phyloP scores from a whole-genome alignment of 1,140 invertebrate species.

The Papilio machaon region DNA sequence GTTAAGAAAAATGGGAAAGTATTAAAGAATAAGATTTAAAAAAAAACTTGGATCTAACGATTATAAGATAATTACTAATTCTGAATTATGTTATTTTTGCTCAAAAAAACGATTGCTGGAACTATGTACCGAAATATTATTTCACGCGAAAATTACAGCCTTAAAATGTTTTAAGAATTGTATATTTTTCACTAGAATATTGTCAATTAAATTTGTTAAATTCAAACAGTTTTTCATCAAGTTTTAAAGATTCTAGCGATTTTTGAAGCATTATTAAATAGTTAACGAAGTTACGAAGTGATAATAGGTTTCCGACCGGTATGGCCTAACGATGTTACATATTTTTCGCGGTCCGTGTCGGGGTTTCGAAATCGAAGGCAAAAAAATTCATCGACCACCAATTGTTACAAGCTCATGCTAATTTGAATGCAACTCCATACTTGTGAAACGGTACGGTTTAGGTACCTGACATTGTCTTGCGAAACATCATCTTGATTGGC shows the following conservation, averaged over 20 bases:
- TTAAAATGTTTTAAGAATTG: too few species aligned
- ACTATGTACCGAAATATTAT: too few species aligned
- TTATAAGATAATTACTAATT: too few species aligned
- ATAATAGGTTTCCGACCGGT: constrained; percentile 59
- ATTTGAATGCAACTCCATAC: constrained; percentile 59
- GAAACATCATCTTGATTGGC: constrained; percentile 39
- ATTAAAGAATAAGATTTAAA: neutral
- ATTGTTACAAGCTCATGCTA: constrained; percentile 72
- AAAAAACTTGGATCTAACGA: neutral
- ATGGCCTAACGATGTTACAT: constrained; percentile 72
- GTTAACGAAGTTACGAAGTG: constrained; percentile 43
- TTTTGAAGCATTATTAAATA: neutral
- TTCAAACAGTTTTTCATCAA: too few species aligned
- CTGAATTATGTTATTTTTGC: too few species aligned
- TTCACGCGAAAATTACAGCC: too few species aligned
- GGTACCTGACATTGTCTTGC: constrained; percentile 38
- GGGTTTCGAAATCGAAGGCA: constrained; percentile 63
- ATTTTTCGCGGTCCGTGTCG: constrained; percentile 72
- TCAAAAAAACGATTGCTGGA: too few species aligned
- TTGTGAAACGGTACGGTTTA: constrained; percentile 42
- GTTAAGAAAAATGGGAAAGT: neutral
- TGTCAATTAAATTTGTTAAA: too few species aligned
- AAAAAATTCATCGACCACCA: constrained; percentile 62
- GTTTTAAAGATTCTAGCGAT: neutral
- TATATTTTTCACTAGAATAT: too few species aligned